Evolutionary conservation across 2,888 invertebrate genomes (phyloP).

Genomic region (Hyppa rectilinea): DNA sequence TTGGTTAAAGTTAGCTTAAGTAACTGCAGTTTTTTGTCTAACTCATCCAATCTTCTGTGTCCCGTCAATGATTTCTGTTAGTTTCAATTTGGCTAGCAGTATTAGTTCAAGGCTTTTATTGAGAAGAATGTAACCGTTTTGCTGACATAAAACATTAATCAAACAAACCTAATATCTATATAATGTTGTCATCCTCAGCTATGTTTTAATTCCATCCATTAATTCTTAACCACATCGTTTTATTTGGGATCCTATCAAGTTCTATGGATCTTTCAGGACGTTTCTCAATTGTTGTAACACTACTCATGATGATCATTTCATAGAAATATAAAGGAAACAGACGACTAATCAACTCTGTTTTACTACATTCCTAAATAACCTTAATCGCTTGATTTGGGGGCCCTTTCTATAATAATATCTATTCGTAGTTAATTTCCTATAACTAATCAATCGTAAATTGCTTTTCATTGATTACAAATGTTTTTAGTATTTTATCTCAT

Average conservation of each 20-base stretch:
- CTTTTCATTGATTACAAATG: not conserved
- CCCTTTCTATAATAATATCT: slow-evolving; percentile 1
- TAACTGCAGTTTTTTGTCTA: not conserved
- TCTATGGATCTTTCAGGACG: not conserved
- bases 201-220: too few species aligned
- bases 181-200: not conserved
- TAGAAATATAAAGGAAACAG: not conserved
- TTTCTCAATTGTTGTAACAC: not conserved
- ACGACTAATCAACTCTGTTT: slow-evolving; percentile 1
- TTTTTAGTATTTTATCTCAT: slow-evolving; percentile 1
- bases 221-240: not conserved
- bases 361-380: slow-evolving; percentile 3
- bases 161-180: too few species aligned
- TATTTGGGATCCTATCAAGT: not conserved
- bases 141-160: not conserved
- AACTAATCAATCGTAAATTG: slow-evolving; percentile 9
- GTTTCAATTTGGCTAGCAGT: not conserved
- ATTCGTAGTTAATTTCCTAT: slow-evolving; percentile 5
- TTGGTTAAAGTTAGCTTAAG: not conserved
- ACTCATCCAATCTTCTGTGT: not conserved
- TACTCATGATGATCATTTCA: too few species aligned
- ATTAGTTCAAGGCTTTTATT: not conserved
- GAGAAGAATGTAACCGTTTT: not conserved
- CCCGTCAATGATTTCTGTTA: not conserved
- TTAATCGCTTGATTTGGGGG: slow-evolving; percentile 13